Evolutionary conservation across 2,113 vertebrate genomes (phyloP), one percentile per base, ranked within the genome.

Genomic region (Calypte anna): DNA sequence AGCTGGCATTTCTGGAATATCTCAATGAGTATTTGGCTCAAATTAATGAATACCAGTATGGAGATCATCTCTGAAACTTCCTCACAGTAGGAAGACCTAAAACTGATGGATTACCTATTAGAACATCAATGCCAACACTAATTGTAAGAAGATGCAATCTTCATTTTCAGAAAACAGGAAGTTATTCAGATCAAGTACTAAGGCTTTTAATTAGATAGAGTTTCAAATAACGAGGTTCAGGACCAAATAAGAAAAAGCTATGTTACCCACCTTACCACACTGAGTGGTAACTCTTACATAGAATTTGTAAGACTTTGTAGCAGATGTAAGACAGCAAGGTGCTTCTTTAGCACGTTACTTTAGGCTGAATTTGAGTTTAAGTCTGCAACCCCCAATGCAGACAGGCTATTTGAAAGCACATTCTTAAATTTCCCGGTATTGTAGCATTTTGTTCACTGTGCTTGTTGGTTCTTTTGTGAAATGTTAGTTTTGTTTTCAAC

Each of bases 381-480:
- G 82, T 90, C 82, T 85, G 79, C 73, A 25, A 89, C 90, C 82
- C 80, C 89, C 87, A 95, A 91, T 46, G 53, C 90, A 94, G 87
- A 77, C 77, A 76, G 74, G 86, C 80, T 95, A 66, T 75, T 91
- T 79, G 91, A 92, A 96, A 97, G 95, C 96, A 97, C 94, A 95
- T 91, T 89, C 72, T 82, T 76, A 14, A 44, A 82, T 91, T 94
- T 91, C 81, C 89, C 91, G 73, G 33, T 92, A 74, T 78, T 74
- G 85, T 91, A 94, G 93, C 74, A 87, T 93, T 96, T 85, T 88
- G 68, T 92, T 91, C 40, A 75, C 82, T 67, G 78, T 95, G 91
- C 46, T 90, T 43, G 74, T 96, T 7, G 1, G 59, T 79, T 85
- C 58, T 91, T 77, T 5, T 54, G 76, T 92, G 86, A 68, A 91